A percentile compares a stretch with the other conserved stretches of the same genome.
These are phyloP conservation scores for Masnerella sp. DNA, from an alignment of 2,888 invertebrate genomes.

Conservation along the genomic window DNA sequence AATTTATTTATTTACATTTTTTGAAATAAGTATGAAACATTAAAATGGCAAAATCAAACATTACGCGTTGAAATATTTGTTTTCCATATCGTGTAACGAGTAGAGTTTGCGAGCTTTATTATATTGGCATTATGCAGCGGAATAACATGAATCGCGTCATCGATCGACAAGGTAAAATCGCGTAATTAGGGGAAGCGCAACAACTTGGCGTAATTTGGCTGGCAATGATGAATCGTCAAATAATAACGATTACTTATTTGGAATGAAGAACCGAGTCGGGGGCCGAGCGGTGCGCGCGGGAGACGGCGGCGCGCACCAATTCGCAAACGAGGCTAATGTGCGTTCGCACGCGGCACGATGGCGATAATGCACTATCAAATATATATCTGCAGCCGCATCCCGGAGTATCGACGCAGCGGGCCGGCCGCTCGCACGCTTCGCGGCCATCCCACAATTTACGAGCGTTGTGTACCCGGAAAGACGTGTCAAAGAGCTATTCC, in stretches of 20 bases:
- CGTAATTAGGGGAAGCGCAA: not conserved
- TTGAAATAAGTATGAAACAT: too few species aligned
- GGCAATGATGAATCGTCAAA: not conserved
- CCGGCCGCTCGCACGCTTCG: slow-evolving; percentile 20
- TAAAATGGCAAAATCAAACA: too few species aligned
- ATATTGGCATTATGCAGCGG: too few species aligned
- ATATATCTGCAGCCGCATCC: slow-evolving; percentile 21
- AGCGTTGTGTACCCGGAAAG: slow-evolving; percentile 48
- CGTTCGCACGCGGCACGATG: slow-evolving; percentile 31
- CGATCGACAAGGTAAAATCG: not conserved
- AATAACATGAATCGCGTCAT: too few species aligned
- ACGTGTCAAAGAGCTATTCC: slow-evolving; percentile 18
- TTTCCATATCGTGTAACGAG: too few species aligned
- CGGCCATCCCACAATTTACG: slow-evolving; percentile 58
- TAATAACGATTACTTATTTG: slow-evolving; percentile 16
- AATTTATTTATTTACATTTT: too few species aligned
- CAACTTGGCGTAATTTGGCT: slow-evolving; percentile 2
- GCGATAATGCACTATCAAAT: slow-evolving; percentile 45
- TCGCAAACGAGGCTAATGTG: slow-evolving; percentile 47
- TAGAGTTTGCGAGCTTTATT: too few species aligned
- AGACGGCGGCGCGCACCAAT: slow-evolving; percentile 13
- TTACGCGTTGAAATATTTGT: too few species aligned
- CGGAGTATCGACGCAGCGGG: slow-evolving; percentile 29
- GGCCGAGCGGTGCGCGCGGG: not conserved
- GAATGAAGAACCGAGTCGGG: not conserved